These are phyloP conservation scores for Eremophila alpestris DNA, from an alignment of 2,797 vertebrate genomes.

Conservation along the genomic window DNA sequence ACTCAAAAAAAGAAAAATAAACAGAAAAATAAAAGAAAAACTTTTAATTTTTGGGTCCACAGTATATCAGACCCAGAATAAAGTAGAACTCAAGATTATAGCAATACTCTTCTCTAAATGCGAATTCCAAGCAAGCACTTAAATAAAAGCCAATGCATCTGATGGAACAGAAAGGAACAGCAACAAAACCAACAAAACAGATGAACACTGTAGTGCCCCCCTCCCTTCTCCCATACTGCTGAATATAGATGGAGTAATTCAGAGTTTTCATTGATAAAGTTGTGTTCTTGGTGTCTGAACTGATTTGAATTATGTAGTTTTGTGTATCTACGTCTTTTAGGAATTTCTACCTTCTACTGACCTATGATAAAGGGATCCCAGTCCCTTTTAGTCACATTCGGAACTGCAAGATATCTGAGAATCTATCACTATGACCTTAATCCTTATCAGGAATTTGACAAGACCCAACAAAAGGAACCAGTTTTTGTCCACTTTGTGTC, in stretches of 20 bases:
- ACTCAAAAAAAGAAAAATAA: neutral
- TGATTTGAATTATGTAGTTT: neutral
- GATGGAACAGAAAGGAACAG: neutral
- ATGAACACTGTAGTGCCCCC: rapidly evolving
- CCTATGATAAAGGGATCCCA: neutral
- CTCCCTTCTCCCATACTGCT: no score
- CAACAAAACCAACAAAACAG: neutral
- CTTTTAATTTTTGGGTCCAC: neutral
- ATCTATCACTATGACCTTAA: neutral
- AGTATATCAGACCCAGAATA: neutral
- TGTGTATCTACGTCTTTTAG: rapidly evolving
- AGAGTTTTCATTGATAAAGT: neutral
- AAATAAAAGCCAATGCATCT: neutral
- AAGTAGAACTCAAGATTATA: neutral
- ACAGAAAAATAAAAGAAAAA: neutral
- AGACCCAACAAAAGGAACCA: neutral
- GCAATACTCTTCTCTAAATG: neutral
- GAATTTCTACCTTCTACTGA: neutral
- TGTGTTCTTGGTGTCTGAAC: neutral
- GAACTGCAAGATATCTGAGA: neutral
- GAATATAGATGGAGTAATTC: neutral
- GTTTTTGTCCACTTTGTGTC: neutral
- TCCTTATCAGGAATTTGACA: neutral
- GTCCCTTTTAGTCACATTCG: neutral
- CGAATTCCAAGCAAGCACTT: neutral